Conservation (phyloP, 2,888 invertebrate genomes). For the Coleophora deauratella region DNA sequence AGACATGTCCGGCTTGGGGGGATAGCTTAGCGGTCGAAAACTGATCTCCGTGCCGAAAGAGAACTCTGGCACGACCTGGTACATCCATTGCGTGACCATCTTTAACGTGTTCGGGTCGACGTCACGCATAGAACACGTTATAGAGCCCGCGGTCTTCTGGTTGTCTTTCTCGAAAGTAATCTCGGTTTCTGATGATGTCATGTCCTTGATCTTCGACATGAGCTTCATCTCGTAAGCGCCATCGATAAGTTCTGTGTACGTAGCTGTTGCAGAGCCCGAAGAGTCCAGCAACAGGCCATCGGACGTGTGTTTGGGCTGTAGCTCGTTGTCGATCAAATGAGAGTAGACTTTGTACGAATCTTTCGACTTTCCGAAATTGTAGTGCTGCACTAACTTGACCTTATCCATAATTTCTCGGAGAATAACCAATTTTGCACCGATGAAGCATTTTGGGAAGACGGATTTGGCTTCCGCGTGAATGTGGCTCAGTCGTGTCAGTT, state of each 20-base stretch:
- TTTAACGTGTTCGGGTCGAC: conserved; percentile 51
- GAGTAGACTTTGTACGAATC: conserved; percentile 48
- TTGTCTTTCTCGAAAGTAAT: conserved; percentile 46
- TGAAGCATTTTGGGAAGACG: conserved; percentile 60
- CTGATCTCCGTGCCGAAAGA: conserved; percentile 50
- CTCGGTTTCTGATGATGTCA: conserved; percentile 61
- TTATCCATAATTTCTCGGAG: conserved; percentile 51
- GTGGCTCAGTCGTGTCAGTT: conserved; percentile 43
- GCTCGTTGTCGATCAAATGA: conserved; percentile 53
- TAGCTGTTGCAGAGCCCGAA: conserved; percentile 54
- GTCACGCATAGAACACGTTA: conserved; percentile 46
- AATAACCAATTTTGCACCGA: conserved; percentile 51
- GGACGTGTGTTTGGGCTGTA: conserved; percentile 38
- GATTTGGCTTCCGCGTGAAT: conserved; percentile 57
- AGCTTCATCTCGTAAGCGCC: conserved; percentile 46
- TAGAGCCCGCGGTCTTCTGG: conserved; percentile 38
- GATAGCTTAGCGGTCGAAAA: conserved; percentile 39
- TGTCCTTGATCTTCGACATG: conserved; percentile 53
- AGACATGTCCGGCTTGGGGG: conserved; percentile 42
- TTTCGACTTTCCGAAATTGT: conserved; percentile 53
- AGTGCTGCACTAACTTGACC: conserved; percentile 56
- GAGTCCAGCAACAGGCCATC: conserved; percentile 53
- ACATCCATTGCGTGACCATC: conserved; percentile 55
- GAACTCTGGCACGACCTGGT: conserved; percentile 43
- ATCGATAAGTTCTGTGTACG: conserved; percentile 45